Base-by-base conservation (phyloP, 2,113 vertebrate genomes). In the Rhinoderma darwinii region DNA sequence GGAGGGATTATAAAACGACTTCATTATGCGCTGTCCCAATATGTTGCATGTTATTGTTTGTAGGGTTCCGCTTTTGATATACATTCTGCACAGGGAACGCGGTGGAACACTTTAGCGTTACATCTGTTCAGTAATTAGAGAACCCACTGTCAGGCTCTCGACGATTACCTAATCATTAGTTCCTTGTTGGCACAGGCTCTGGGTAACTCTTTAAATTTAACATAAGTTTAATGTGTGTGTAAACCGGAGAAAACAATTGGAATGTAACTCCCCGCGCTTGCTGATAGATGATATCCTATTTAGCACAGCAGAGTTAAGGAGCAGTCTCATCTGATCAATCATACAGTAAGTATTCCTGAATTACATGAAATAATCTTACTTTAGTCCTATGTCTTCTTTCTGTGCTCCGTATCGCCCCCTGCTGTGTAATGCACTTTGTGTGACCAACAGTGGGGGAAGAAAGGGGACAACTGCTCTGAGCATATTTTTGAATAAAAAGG, bases 181-280 rank as follows among this genome's bases (percentile, higher is more conserved):
- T 70, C 61, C 84, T 72, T 70, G 61, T 80, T 79, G 74, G 74
- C 84, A 43, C 43, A 20, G 43, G n/a, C 39, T 63, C 59, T 39
- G 18, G 50, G 50, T 44, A 77, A 22, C 39, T 30, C 50, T 51
- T 10, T 74, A 22, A 18, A 25, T n/a, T 25, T 82, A 82, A 82
- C 63, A 88, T 94, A 93, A 82, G 79, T 43, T 63, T 61, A 78
- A 54, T 78, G 11, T 82, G 37, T 61, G 25, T 44, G 56, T 25
- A 27, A 59, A 81, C 54, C 39, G 56, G 56, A 41, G 27, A 66
- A 5, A 43, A 66, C 20, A 2, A 32, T 43, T 30, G 12, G 56
- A 22, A n/a, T 22, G n/a, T 20, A 41, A 22, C 77, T 17, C 77
- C 27, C 61, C 17, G 35, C 32, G 35, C 47, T 50, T 6, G 27